Evolutionary conservation across 2,888 invertebrate genomes (phyloP), one percentile per base, ranked within the genome.

Genomic region (Clunio marinus): DNA sequence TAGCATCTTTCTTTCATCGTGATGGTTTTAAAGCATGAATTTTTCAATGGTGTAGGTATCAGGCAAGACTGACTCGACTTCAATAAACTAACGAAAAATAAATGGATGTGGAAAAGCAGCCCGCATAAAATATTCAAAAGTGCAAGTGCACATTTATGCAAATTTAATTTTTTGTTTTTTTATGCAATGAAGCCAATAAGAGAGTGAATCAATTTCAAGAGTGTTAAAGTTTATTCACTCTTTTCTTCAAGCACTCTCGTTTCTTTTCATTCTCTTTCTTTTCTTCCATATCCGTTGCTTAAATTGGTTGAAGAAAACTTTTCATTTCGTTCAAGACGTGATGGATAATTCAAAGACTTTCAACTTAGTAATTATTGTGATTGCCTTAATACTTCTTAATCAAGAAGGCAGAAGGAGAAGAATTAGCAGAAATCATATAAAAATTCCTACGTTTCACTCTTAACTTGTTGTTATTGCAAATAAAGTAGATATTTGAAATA

Each of bases 101-200:
- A 51, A 51, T 51, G 51, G 51, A 57, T 57, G 27, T 57, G 24
- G 22, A 46, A 46, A 55, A 22, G 22, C 66, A 66, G 32, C 66
- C 66, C 32, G 51, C 32, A 66, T 66, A 55, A 66, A 66, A 66
- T 66, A 66, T 66, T 51, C 66, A 66, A n/a, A 27, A 66, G 35
- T 66, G 66, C 66, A 66, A 66, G 55, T 66, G 66, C 66, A 66
- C 27, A 32, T 51, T 57, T 66, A 66, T 66, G 66, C 66, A 66
- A 66, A 66, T 66, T 45, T 62, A n/a, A 62, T 13, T 22, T 24
- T 55, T 55, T 24, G n/a, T n/a, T 7, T 60, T 60, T 37, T 22
- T 37, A 15, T 41, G 51, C 51, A n/a, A n/a, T 22, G 51, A 17
- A 51, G 17, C 22, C 51, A 15, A 25, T 13, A 45, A 58, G 35